Evolutionary conservation across 2,113 vertebrate species (phyloP).

Genomic region (Hippoglossus stenolepis): DNA sequence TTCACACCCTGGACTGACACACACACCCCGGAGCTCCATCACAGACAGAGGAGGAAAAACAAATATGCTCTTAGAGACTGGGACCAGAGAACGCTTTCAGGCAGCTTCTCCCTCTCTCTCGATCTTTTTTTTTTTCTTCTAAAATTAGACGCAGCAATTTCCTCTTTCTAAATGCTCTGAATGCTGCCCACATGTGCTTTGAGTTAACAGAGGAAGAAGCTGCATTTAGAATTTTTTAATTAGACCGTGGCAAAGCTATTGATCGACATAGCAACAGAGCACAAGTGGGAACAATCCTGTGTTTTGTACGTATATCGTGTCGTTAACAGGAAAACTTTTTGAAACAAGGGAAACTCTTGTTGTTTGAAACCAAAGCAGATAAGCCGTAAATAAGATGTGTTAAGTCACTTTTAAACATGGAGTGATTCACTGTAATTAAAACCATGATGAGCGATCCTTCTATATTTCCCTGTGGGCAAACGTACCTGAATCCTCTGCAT

Average conservation of each 20-base stretch:
- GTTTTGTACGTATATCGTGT: conserved; percentile 40
- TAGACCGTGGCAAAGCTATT: conserved; percentile 72
- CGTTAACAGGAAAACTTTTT: conserved; percentile 53
- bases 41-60: conserved; percentile 69
- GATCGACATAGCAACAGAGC: conserved; percentile 70
- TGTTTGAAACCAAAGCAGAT: conserved; percentile 29
- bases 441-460: conserved; percentile 9
- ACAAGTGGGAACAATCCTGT: conserved; percentile 45
- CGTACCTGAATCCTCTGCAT: conserved; percentile 95
- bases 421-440: not conserved
- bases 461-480: no score
- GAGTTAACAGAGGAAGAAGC: conserved; percentile 79
- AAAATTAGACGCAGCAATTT: conserved; percentile 85
- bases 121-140: conserved; percentile 59
- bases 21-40: conserved; percentile 51
- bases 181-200: conserved; percentile 78
- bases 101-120: conserved; percentile 49
- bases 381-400: conserved; percentile 1
- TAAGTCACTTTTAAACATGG: no score
- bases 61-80: conserved; percentile 66
- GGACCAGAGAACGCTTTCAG: conserved; percentile 73
- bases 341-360: conserved; percentile 21
- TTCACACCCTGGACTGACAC: conserved; percentile 34
- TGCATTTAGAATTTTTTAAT: conserved; percentile 80
- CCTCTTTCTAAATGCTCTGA: conserved; percentile 77